Evolutionary conservation across 2,888 invertebrate species (phyloP).

Genomic region (Cataglyphis altisquamis): DNA sequence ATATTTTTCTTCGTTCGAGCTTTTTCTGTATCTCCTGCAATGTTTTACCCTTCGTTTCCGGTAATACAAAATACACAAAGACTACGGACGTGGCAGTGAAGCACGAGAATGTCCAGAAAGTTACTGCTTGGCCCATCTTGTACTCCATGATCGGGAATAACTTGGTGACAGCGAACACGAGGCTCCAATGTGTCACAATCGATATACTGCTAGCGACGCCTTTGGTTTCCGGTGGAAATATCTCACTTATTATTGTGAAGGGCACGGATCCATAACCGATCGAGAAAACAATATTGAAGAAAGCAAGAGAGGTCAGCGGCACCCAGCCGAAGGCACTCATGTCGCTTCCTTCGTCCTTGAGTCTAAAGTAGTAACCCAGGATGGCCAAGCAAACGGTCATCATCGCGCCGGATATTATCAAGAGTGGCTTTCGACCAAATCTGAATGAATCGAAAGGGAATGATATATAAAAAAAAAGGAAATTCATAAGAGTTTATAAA

Average conservation of each 20-base stretch:
- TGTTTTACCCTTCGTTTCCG: conserved; percentile 72
- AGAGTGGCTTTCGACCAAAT: conserved; percentile 64
- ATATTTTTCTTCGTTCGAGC: conserved; percentile 23
- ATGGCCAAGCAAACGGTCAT: conserved; percentile 58
- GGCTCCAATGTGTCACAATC: conserved; percentile 53
- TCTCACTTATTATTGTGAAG: conserved; percentile 70
- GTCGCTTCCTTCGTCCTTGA: conserved; percentile 37
- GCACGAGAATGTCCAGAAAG: conserved; percentile 69
- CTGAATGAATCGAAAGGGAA: background rate
- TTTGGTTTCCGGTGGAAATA: conserved; percentile 75
- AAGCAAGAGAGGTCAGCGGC: conserved; percentile 61
- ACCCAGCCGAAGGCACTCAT: conserved; percentile 65
- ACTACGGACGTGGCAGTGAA: conserved; percentile 46
- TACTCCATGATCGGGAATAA: conserved; percentile 61
- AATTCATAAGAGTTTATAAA: background rate
- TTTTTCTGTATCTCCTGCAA: conserved; percentile 71
- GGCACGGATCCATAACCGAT: conserved; percentile 70
- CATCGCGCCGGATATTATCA: conserved; percentile 67
- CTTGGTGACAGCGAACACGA: conserved; percentile 60
- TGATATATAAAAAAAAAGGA: too few species aligned
- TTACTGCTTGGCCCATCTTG: conserved; percentile 56
- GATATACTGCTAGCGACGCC: conserved; percentile 63
- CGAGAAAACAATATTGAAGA: conserved; percentile 68
- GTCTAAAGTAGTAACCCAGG: conserved; percentile 70
- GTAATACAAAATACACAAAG: conserved; percentile 66